Base-by-base conservation (phyloP, 2,113 vertebrate species). In the Cinclus cinclus region DNA sequence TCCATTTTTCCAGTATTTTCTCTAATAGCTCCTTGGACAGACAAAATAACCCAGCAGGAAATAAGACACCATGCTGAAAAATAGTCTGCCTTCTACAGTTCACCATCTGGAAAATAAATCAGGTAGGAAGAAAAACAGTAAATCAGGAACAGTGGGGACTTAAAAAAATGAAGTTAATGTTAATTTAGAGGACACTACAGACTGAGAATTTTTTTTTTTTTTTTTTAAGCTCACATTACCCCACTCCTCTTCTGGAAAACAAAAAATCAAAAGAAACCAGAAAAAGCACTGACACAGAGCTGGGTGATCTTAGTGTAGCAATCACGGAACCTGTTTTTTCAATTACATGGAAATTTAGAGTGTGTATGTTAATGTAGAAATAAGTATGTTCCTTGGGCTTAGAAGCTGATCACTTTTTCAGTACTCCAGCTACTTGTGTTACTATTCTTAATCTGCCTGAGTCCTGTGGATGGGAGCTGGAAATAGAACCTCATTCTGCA, bases 61-160 rank as follows among this genome's bases (percentile, higher is more conserved):
- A 97, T 91, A 84, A 88, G 86, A 95, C 69, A 79, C 82, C 91
- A 81, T 71, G 94, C 82, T 94, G 92, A 95, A 90, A 96, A 96
- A 95, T 88, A 93, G 80, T 80, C 59, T 93, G 84, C 94, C 31
- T 91, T 91, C 92, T 81, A 53, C 74, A 95, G 95, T 92, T 71
- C 78, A 94, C 78, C 33, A 41, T 97, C 97, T 98, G 98, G 97
- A 97, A 97, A 98, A 97, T 64, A 65, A 86, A 97, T 97, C 92
- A 92, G 78, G 68, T 81, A 74, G 78, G 86, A 68, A 91, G 73
- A 75, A 91, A 93, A 92, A 68, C 58, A 81, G 31, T 95, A 97
- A 97, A 97, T 97, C 94, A 96, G 42, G 49, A 74, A 71, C 95
- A 86, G 76, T 91, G 94, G 85, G 86, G 83, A 78, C 20, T 46